Evolutionary conservation across 2,888 invertebrate species (phyloP), one percentile per base, ranked within the genome.

Genomic region (Panopea generosa): DNA sequence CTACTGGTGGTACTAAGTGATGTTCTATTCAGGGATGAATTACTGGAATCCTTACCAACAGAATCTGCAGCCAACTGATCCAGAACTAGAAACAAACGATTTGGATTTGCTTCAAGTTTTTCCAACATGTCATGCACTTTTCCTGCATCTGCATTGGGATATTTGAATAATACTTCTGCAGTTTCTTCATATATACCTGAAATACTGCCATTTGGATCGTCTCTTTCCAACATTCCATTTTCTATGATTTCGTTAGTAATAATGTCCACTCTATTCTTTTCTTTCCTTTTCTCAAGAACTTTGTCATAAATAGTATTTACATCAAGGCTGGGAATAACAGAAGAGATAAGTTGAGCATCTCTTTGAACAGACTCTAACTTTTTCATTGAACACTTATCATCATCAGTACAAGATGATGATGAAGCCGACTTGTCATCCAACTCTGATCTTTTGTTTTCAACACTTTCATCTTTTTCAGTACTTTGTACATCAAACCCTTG

Each of bases 201-300:
- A 26, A 45, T 4, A 14, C 9, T 61, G 3, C 40, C 63, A 33
- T 52, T 22, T 14, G 38, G 18, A 26, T 61, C 60, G 18, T 49
- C 59, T 40, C 29, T 40, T 14, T 55, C 40, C 9, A 52, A 14
- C 11, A 14, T 6, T 24, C 66, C 55, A 50, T 66, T 70, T 53
- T 89, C 87, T 27, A 88, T 60, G 6, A 90, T 61, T 53, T 82
- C 79, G 72, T 84, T 84, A 18, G 85, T 85, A 11, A 87, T 87
- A 69, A 86, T 60, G 53, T 89, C 86, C 16, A 90, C 73, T 57
- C 89, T 83, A 45, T 88, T 82, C 55, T 77, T 72, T 49, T 77
- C 73, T 26, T 68, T 61, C 62, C 86, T 77, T 14, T 82, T 71
- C 14, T 75, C 72, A 22, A 83, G 65, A 33, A 90, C 62, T 68